These are phyloP conservation scores for Aspidiotus rigidus DNA, from an alignment of 2,888 invertebrate genomes.

Conservation along the genomic window DNA sequence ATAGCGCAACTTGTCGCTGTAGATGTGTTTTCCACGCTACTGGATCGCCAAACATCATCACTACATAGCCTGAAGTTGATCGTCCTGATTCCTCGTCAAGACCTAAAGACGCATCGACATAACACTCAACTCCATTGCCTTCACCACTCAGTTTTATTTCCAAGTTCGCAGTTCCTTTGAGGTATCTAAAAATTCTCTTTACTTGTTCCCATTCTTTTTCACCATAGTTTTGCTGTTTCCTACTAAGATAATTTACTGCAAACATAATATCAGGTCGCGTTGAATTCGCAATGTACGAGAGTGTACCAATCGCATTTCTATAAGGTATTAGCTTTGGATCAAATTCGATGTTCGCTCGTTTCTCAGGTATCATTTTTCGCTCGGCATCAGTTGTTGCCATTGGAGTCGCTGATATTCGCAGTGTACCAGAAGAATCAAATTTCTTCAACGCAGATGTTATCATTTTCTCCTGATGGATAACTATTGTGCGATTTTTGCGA, in stretches of 20 bases:
- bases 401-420: too few species aligned
- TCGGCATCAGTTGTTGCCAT: too few species aligned
- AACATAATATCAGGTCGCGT: not conserved
- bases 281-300: not conserved
- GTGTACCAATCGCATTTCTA: not conserved
- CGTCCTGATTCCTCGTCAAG: not conserved
- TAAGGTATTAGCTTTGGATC: not conserved
- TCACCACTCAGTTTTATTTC: not conserved
- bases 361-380: not conserved
- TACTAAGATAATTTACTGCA: not conserved
- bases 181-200: not conserved
- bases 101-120: not conserved
- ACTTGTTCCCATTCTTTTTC: not conserved
- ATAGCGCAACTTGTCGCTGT: not conserved
- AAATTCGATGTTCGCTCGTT: not conserved
- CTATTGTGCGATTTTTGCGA: not conserved
- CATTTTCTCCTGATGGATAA: not conserved
- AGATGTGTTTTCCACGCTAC: not conserved
- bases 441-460: not conserved
- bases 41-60: not conserved
- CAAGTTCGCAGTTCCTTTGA: constrained; percentile 1
- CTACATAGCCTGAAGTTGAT: not conserved
- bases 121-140: not conserved
- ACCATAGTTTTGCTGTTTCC: not conserved
- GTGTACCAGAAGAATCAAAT: not conserved